Evolutionary conservation across 1,140 invertebrate genomes (phyloP).

Genomic region (Drosophila setifemur): DNA sequence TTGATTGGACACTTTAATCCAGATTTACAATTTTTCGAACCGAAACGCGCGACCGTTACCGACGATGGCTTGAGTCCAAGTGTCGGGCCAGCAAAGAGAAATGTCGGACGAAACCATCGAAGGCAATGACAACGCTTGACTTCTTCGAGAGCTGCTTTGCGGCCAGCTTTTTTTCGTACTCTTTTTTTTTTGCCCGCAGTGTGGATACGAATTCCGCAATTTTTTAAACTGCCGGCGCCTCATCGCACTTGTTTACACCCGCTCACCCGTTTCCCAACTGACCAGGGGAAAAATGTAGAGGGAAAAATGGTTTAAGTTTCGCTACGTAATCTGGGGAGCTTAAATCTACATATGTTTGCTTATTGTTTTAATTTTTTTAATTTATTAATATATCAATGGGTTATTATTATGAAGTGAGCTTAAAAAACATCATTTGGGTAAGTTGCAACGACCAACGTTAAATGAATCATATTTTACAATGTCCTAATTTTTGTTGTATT

Average conservation of each 20-base stretch:
- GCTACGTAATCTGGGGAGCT: neutral
- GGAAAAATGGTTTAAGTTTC: slow-evolving; percentile 1
- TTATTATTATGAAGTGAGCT: too few species aligned
- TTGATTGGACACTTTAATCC: slow-evolving; percentile 6
- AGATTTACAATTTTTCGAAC: neutral
- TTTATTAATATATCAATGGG: neutral
- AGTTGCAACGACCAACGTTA: too few species aligned
- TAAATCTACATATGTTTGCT: neutral
- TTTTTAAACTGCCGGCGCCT: slow-evolving; percentile 9
- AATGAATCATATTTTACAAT: too few species aligned
- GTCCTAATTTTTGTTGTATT: too few species aligned
- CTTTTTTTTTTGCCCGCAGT: slow-evolving; percentile 32
- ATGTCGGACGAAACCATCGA: slow-evolving; percentile 60
- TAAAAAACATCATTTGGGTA: too few species aligned
- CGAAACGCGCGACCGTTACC: slow-evolving; percentile 49
- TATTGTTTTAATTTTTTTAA: neutral
- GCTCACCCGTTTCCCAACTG: neutral
- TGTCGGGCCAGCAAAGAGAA: slow-evolving; percentile 40
- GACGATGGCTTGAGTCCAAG: slow-evolving; percentile 52
- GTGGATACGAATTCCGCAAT: slow-evolving; percentile 51
- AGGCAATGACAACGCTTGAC: slow-evolving; percentile 42
- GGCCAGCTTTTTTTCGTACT: slow-evolving; percentile 53
- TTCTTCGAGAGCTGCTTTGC: slow-evolving; percentile 23
- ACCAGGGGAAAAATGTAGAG: slow-evolving; percentile 23
- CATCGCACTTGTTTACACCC: slow-evolving; percentile 11